Evolutionary conservation across 2,888 invertebrate species (phyloP), one percentile per base, ranked within the genome.

Genomic region (Diloba caeruleocephala): DNA sequence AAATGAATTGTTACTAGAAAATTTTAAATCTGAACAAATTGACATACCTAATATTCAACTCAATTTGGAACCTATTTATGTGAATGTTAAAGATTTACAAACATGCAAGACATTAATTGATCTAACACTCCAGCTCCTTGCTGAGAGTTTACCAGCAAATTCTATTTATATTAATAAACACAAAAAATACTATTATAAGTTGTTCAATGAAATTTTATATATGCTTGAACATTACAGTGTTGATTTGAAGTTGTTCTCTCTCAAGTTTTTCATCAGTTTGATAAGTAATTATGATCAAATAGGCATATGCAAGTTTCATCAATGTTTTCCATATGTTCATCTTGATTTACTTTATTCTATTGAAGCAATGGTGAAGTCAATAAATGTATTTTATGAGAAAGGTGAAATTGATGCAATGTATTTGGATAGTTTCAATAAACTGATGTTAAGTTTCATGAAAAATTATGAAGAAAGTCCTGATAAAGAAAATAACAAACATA

Each of bases 21-120:
- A 94, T 46, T 95, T 95, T 74, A 75, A 82, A 44, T 89, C 94
- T 13, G 82, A 88, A 55, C 79, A 89, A 69, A 82, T 88, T 54
- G 70, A 79, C 19, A 80, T 88, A 53, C 85, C 88, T 9, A 82
- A 88, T 79, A 80, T 86, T 1, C 80, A 90, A 49, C 74, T 94
- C 0, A 84, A 92, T 60, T 83, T 94, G 33, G 83, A 87, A 39
- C 88, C 91, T 23, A 90, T 93, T 50, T 85, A 79, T 81, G 89
- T 93, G 1, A 74, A 71, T 55, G 81, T 94, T 0, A 82, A 80
- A 34, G 81, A 88, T 71, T 56, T 86, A 10, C 56, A 76, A 48
- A 88, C 85, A 45, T 90, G 90, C 55, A 86, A 84, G 65, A 76
- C 57, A 19, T 67, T 94, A 37, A 87, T 93, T 23, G 78, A 86